Evolutionary conservation across 2,888 invertebrate genomes (phyloP).

Genomic region (Linnaemya tessellans): DNA sequence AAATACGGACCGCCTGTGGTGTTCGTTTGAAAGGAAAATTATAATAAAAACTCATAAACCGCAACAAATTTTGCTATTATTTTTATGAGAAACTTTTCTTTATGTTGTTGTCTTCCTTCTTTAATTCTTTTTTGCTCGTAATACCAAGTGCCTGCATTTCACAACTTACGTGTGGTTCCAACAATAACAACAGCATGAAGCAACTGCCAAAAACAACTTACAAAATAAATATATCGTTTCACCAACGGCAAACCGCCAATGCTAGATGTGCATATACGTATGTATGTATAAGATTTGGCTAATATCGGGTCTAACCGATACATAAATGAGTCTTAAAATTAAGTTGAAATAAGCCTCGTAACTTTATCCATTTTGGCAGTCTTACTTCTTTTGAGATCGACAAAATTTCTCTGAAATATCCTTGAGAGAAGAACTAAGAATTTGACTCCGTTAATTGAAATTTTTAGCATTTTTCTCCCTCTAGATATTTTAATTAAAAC

Average conservation of each 20-base stretch:
- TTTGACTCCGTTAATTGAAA: too few species aligned
- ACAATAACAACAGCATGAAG: background rate
- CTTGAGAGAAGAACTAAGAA: too few species aligned
- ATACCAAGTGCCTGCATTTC: background rate
- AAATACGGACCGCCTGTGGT: constrained; percentile 49
- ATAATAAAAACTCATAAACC: constrained; percentile 67
- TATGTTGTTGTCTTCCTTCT: constrained; percentile 10
- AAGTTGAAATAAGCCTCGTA: too few species aligned
- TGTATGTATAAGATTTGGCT: too few species aligned
- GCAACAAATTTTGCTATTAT: constrained; percentile 64
- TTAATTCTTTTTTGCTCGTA: background rate
- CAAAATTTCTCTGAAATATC: too few species aligned
- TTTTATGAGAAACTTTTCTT: constrained; percentile 57
- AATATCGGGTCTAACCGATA: too few species aligned
- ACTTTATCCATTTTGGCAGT: too few species aligned
- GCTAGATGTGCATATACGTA: background rate
- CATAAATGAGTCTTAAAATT: too few species aligned
- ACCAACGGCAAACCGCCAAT: background rate
- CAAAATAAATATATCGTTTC: background rate
- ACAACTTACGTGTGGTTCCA: background rate
- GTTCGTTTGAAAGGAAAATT: constrained; percentile 57
- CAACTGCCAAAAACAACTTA: constrained; percentile 2
- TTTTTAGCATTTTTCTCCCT: too few species aligned
- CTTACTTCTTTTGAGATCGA: too few species aligned
- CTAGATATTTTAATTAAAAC: too few species aligned